Evolutionary conservation across 2,113 vertebrate genomes (phyloP), one percentile per base, ranked within the genome.

Genomic region (Hippocampus zosterae): DNA sequence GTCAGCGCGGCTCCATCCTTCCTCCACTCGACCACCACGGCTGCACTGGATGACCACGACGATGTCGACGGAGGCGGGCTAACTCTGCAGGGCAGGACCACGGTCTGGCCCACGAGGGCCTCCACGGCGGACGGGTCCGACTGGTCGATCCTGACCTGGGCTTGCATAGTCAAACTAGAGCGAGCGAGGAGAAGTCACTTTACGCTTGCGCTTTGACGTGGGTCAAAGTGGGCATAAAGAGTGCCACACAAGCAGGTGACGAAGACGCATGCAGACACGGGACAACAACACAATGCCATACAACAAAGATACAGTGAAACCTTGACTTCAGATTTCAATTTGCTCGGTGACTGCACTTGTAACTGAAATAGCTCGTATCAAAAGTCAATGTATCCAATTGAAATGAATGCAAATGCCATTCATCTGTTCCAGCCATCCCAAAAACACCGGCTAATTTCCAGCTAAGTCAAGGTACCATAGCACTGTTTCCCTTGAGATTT

Each of bases 51-150:
- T 18, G 92, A 91, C 8, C 92, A 91, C 25, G 92, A 91, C 5
- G 92, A 91, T 3, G 13, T 3, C 13, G 12, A 37, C 7, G 84
- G 40, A 0, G 79, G 87, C 0, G 91, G 91, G 46, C 69, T 87
- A 68, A 87, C 89, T 40, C 90, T 91, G 84, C 97, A 99, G 68
- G 93, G 88, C 78, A 99, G 89, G 59, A 93, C 93, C 7, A 94
- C 88, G 0, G 80, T 90, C 90, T 96, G 95, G 25, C 96, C 95
- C 42, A 80, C 72, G 0, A 74, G 70, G 7, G 91, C 94, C 72
- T 95, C 94, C 79, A 96, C 92, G 25, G 90, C 69, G 46, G 91
- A 89, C 0, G 92, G 91, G 78, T 92, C 93, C 0, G 68, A 74
- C 86, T 93, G 91, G 37, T 94, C 92, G 79, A 94, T 88, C 82